Evolutionary conservation across 2,888 invertebrate species (phyloP).

Genomic region (Eupithecia subfuscata): DNA sequence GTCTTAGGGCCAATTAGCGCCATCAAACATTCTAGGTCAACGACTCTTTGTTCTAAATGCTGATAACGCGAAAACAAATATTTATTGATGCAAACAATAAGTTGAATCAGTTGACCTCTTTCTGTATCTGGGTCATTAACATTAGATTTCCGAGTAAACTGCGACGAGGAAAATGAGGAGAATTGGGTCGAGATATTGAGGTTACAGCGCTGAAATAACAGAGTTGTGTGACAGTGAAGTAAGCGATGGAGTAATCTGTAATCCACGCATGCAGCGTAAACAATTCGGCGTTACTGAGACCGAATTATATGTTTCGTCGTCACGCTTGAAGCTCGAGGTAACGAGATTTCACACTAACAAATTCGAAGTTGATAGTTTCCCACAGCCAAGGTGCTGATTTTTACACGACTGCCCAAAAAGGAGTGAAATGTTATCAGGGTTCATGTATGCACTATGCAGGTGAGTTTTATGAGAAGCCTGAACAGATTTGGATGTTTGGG

Average conservation of each 20-base stretch:
- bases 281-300: constrained; percentile 36
- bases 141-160: constrained; percentile 68
- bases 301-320: constrained; percentile 38
- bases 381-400: constrained; percentile 4
- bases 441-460: neutral
- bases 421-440: neutral
- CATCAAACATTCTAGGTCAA: constrained; percentile 71
- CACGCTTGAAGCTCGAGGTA: constrained; percentile 22
- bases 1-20: constrained; percentile 67
- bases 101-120: constrained; percentile 44
- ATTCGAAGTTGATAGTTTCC: constrained; percentile 16
- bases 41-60: constrained; percentile 69
- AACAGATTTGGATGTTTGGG: neutral
- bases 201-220: constrained; percentile 56
- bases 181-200: constrained; percentile 68
- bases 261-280: constrained; percentile 42
- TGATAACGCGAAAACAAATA: constrained; percentile 58
- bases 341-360: constrained; percentile 34
- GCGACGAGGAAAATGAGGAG: constrained; percentile 70
- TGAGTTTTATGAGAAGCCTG: neutral
- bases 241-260: constrained; percentile 51
- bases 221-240: constrained; percentile 54
- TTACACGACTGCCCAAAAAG: neutral
- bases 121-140: constrained; percentile 76
- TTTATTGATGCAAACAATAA: constrained; percentile 42